phyloP scores from a whole-genome alignment of 2,113 vertebrate genomes.

The Spea bombifrons region DNA sequence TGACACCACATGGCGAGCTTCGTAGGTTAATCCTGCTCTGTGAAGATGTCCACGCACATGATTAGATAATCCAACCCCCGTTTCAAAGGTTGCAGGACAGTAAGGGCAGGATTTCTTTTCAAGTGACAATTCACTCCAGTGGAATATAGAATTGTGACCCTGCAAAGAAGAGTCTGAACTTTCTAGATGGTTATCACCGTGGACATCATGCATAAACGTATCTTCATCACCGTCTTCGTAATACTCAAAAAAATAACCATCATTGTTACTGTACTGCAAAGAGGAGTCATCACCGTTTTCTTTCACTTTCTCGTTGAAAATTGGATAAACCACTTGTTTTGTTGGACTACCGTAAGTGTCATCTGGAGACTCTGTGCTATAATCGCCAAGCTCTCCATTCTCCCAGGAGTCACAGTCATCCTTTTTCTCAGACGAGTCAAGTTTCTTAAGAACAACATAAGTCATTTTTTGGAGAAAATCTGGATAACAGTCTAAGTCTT shows the following conservation, averaged over 20 bases:
- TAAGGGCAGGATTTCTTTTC: slow-evolving; percentile 86
- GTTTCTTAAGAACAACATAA: slow-evolving; percentile 78
- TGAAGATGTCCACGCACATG: slow-evolving; percentile 91
- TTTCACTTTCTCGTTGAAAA: slow-evolving; percentile 76
- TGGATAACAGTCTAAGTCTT: slow-evolving; percentile 76
- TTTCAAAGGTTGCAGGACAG: slow-evolving; percentile 89
- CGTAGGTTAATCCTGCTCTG: slow-evolving; percentile 86
- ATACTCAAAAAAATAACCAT: slow-evolving; percentile 80
- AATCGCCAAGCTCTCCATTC: slow-evolving; percentile 73
- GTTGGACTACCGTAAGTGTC: slow-evolving; percentile 70
- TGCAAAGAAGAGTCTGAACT: slow-evolving; percentile 67
- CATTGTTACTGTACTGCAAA: slow-evolving; percentile 71
- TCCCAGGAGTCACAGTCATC: slow-evolving; percentile 77
- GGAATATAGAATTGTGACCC: slow-evolving; percentile 75
- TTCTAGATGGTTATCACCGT: slow-evolving; percentile 73
- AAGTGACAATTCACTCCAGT: slow-evolving; percentile 76
- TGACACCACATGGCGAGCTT: slow-evolving; percentile 88
- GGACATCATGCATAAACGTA: slow-evolving; percentile 70
- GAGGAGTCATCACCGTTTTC: slow-evolving; percentile 66
- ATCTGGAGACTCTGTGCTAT: slow-evolving; percentile 71
- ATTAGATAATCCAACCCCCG: slow-evolving; percentile 89
- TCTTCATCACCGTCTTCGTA: slow-evolving; percentile 72
- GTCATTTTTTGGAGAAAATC: slow-evolving; percentile 81
- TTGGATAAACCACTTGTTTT: slow-evolving; percentile 69
- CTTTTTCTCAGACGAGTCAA: slow-evolving; percentile 76